Evolutionary conservation across 2,888 invertebrate genomes (phyloP), one percentile per base, ranked within the genome.

Genomic region (Coelinius sp.): DNA sequence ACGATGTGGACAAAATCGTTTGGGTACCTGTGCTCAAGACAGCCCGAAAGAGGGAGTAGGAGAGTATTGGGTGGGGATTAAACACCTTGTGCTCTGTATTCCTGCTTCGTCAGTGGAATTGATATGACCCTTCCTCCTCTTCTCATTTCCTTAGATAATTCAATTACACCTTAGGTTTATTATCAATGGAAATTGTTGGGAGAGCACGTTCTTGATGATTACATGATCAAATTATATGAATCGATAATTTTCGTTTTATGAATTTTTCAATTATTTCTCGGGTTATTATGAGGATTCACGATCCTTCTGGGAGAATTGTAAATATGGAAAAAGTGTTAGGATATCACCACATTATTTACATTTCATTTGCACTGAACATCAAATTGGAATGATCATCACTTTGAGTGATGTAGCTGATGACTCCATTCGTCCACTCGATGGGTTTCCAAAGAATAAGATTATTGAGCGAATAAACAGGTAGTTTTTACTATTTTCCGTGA

Each of bases 1-100:
- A 75, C 79, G 78, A 74, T 80, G 74, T 80, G 79, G 46, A 49
- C 46, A 1, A 49, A 49, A 14, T 49, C 4, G 6, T 49, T 7
- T 31, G n/a, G 59, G 10, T 17, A 14, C 31, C 17, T 20, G 59
- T 59, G 31, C 35, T 35, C 35, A 59, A 59, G 31, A 31, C 17
- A 59, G 20, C 20, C 59, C 35, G 20, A 35, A 27, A 31, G 35
- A 59, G 22, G 35, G 31, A 59, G 59, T 8, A 59, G 27, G 49
- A 31, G 31, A 14, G 8, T 14, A 59, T 1, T 35, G 31, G 35
- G 59, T 59, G 59, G 59, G 59, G 59, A 59, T 35, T 59, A 7
- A 59, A 59, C 35, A 59, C 59, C 35, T 31, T 27, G 56, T 56
- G 56, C 59, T 59, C 59, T 20, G 59, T 59, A 59, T 59, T 59